These are phyloP conservation scores for Acanthaster planci DNA, from an alignment of 35 echinoderm and acorn worm genomes.

Conservation along the genomic window DNA sequence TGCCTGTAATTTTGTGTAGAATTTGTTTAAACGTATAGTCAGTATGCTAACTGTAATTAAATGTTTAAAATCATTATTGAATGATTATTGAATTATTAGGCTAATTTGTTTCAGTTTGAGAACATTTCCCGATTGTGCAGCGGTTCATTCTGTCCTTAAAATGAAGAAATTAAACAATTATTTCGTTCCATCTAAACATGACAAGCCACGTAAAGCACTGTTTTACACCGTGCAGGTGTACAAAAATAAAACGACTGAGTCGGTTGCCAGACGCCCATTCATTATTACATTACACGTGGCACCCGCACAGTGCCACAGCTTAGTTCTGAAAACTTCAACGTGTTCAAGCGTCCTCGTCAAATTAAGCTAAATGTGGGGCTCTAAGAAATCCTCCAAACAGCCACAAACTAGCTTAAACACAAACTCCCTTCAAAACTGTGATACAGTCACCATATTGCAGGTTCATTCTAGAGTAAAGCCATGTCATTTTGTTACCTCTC, in stretches of 20 bases:
- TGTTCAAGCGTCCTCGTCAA: background rate
- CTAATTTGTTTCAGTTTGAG: too few species aligned
- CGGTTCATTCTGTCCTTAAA: too few species aligned
- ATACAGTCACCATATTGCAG: background rate
- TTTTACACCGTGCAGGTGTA: background rate
- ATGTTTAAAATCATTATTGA: too few species aligned
- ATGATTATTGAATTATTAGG: too few species aligned
- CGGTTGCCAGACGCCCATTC: background rate
- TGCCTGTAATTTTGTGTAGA: too few species aligned
- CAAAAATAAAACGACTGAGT: background rate
- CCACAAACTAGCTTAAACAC: background rate
- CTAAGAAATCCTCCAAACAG: background rate
- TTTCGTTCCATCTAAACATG: background rate
- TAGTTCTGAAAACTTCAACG: background rate
- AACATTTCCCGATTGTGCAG: too few species aligned
- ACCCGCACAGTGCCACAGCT: background rate
- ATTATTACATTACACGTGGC: conserved; percentile 21
- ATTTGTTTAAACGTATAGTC: too few species aligned
- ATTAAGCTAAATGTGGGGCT: background rate
- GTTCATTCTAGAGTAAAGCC: background rate
- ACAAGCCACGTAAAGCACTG: background rate
- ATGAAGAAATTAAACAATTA: too few species aligned
- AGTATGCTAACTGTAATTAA: too few species aligned
- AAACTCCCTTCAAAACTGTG: too few species aligned
- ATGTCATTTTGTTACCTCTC: background rate